phyloP scores from a whole-genome alignment of 2,888 invertebrate genomes.

The Leptopterna dolabrata region DNA sequence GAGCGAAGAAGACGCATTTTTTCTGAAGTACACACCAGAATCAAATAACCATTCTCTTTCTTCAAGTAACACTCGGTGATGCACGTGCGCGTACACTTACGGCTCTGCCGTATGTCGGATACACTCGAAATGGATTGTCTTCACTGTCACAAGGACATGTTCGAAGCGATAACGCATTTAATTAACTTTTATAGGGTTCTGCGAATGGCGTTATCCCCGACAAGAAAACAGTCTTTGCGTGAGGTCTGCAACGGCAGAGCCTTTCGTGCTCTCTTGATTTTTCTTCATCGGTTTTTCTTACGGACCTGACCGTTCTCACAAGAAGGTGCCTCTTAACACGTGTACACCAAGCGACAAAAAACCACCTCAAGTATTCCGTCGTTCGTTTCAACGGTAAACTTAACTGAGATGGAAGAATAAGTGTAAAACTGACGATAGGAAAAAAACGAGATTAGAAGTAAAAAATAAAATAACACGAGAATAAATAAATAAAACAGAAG shows the following conservation, averaged over 20 bases:
- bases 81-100: no score
- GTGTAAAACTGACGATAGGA: neutral
- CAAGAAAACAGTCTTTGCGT: neutral
- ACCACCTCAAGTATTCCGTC: neutral
- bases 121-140: neutral
- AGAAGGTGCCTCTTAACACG: neutral
- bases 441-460: neutral
- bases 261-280: neutral
- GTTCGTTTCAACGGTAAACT: neutral
- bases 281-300: neutral
- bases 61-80: no score
- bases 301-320: neutral
- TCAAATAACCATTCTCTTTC: no score
- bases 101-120: neutral
- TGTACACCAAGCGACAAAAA: neutral
- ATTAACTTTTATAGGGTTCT: neutral
- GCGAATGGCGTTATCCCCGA: neutral
- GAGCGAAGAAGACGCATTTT: no score
- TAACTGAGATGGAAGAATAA: neutral
- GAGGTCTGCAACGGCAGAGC: neutral
- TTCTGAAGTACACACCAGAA: no score
- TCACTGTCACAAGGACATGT: neutral
- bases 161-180: neutral
- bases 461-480: neutral
- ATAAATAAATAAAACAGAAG: neutral